Conservation (phyloP, 2,797 vertebrate genomes). For the Spea hammondii region DNA sequence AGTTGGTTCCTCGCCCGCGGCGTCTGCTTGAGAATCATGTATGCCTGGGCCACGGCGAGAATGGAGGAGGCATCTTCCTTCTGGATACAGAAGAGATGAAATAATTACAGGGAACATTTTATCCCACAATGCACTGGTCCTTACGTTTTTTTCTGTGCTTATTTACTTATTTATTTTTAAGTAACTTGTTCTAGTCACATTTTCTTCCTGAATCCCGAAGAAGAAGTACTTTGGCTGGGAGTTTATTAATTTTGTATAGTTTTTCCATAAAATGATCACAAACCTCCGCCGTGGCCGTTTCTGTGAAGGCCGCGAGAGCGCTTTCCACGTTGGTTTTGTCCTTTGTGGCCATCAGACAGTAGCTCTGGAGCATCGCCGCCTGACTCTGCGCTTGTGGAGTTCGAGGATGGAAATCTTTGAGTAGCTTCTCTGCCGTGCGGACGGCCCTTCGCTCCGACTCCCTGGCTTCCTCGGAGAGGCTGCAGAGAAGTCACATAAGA, state of each 20-base stretch:
- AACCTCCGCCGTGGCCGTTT: constrained; percentile 60
- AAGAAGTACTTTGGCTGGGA: too few species aligned
- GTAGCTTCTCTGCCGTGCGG: constrained; percentile 64
- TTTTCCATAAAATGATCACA: not conserved
- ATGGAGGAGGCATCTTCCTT: constrained; percentile 58
- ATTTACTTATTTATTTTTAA: too few species aligned
- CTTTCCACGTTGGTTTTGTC: constrained; percentile 59
- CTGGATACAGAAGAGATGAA: constrained; percentile 37
- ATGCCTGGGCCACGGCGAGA: constrained; percentile 63
- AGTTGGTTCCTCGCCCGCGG: constrained; percentile 68
- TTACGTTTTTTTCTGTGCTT: too few species aligned
- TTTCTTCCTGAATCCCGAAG: too few species aligned
- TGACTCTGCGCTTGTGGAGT: constrained; percentile 53
- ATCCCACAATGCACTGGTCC: too few species aligned
- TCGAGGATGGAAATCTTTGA: constrained; percentile 60
- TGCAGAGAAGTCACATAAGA: not conserved
- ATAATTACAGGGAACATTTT: too few species aligned
- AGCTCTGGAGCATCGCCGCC: constrained; percentile 58
- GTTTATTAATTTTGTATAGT: too few species aligned
- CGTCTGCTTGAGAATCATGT: constrained; percentile 62
- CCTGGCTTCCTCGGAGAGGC: constrained; percentile 47
- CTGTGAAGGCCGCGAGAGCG: constrained; percentile 59
- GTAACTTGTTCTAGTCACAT: too few species aligned
- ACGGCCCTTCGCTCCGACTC: constrained; percentile 59
- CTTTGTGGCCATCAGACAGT: constrained; percentile 61